phyloP scores from a whole-genome alignment of 2,113 vertebrate species.

The Tachycineta bicolor region DNA sequence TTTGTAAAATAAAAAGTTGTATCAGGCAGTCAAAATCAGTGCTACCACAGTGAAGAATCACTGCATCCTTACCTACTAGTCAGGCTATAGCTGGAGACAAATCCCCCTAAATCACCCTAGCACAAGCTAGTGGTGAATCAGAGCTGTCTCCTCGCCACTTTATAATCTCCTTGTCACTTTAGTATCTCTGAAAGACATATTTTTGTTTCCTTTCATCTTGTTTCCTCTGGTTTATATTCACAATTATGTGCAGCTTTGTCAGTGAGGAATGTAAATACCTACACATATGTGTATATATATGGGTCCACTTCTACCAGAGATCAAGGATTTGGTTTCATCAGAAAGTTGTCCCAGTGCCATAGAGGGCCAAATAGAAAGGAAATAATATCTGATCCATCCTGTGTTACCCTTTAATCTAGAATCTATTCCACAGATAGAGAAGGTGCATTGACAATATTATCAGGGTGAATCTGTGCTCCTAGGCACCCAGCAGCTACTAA shows the following conservation, averaged over 20 bases:
- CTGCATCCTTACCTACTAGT: background rate
- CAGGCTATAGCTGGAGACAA: background rate
- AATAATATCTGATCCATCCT: background rate
- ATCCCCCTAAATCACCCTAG: background rate
- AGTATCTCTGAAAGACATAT: background rate
- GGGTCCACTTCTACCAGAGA: background rate
- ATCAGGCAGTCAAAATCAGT: background rate
- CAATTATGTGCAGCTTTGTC: background rate
- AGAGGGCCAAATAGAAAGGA: background rate
- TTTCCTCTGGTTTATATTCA: background rate
- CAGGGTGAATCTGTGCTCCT: background rate
- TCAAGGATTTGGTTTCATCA: background rate
- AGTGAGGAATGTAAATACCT: background rate
- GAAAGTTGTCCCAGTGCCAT: background rate
- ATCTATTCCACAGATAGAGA: background rate
- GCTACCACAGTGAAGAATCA: background rate
- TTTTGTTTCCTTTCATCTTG: background rate
- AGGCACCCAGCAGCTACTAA: background rate
- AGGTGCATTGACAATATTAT: background rate
- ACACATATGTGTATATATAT: background rate
- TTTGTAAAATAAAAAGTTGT: background rate
- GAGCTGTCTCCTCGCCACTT: background rate
- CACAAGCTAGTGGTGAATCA: accelerated
- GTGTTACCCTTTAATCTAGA: background rate
- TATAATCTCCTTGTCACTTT: background rate